phyloP scores from a whole-genome alignment of 2,888 invertebrate genomes.

The Eulithis testata region DNA sequence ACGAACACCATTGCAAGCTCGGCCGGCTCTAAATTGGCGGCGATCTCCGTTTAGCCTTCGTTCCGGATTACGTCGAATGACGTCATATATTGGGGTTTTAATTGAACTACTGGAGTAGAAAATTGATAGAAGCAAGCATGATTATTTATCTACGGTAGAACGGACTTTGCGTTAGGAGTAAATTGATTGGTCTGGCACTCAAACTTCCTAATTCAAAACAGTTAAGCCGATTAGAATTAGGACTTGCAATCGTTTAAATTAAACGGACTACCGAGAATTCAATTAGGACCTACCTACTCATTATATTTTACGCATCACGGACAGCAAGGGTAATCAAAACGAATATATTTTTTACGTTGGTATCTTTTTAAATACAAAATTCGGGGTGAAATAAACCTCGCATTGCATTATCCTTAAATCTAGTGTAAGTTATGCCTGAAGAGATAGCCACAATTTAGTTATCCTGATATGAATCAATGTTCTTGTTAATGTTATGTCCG shows the following conservation, averaged over 20 bases:
- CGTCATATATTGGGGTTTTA: background rate
- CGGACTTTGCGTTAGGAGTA: too few species aligned
- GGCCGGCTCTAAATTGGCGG: background rate
- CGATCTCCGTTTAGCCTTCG: background rate
- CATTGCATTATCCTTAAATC: conserved; percentile 22
- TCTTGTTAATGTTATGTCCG: conserved; percentile 16
- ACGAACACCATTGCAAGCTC: background rate
- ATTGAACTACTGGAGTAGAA: conserved; percentile 1
- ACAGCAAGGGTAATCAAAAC: too few species aligned
- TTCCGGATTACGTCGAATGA: background rate
- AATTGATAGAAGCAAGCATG: background rate
- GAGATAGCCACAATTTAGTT: conserved; percentile 18
- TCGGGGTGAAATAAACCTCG: background rate
- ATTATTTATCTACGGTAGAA: background rate
- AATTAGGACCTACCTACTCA: too few species aligned
- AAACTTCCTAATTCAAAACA: too few species aligned
- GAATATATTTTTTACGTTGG: too few species aligned
- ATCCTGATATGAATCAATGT: conserved; percentile 25
- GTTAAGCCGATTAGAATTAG: too few species aligned
- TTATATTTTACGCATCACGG: too few species aligned
- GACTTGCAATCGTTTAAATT: too few species aligned
- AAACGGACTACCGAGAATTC: too few species aligned
- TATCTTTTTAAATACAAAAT: background rate
- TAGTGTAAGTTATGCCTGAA: conserved; percentile 13
- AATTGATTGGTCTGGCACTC: too few species aligned